These are phyloP conservation scores for Orycteropus afer DNA, from an alignment of 2,113 vertebrate species.

Conservation along the genomic window DNA sequence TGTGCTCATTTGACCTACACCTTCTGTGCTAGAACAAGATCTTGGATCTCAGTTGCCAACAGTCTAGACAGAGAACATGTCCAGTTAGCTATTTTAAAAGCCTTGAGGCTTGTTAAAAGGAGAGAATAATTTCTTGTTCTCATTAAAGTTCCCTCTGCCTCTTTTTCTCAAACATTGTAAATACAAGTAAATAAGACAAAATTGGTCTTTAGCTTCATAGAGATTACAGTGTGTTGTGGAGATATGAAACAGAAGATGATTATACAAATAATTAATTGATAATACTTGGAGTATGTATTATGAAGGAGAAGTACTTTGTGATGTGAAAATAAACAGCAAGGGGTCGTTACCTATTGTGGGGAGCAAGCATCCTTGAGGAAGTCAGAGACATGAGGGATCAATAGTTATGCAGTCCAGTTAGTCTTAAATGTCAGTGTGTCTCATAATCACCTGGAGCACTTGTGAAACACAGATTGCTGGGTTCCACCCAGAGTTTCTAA, in stretches of 20 bases:
- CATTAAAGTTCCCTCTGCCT: neutral
- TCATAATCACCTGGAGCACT: neutral
- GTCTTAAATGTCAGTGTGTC: neutral
- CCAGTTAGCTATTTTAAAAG: slow-evolving; percentile 23
- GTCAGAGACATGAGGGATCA: neutral
- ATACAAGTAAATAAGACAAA: slow-evolving; percentile 33
- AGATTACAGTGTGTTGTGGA: neutral
- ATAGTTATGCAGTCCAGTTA: neutral
- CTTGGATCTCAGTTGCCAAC: neutral
- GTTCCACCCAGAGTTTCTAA: neutral
- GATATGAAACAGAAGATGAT: neutral
- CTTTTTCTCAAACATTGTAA: neutral
- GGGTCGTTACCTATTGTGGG: neutral
- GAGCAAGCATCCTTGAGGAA: slow-evolving; percentile 11
- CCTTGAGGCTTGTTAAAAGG: neutral
- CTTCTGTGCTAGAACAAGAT: slow-evolving; percentile 29
- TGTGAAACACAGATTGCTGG: neutral
- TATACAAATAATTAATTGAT: slow-evolving; percentile 14
- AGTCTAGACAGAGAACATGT: neutral
- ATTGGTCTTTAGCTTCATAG: neutral
- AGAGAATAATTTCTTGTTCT: neutral
- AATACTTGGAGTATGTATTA: neutral
- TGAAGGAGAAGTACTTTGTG: slow-evolving; percentile 3
- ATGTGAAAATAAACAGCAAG: slow-evolving; percentile 20
- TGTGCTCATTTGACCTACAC: neutral